Evolutionary conservation across 2,888 invertebrate species (phyloP).

Genomic region (Xanthostigma xanthostigma): DNA sequence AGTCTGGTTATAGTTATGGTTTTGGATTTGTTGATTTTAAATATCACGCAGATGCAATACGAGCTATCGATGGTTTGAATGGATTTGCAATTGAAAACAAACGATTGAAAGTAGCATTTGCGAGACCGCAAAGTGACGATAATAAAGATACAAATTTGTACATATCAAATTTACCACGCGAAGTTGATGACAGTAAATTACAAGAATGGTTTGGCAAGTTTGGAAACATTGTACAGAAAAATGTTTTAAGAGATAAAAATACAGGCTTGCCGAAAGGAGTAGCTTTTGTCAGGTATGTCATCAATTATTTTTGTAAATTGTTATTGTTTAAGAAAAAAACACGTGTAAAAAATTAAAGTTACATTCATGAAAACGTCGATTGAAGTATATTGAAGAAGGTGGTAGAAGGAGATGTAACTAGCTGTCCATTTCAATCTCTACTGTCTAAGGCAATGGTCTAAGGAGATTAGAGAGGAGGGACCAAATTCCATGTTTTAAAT

Average conservation of each 20-base stretch:
- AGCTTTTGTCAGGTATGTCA: conserved; percentile 70
- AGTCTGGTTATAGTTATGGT: conserved; percentile 92
- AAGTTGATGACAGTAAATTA: conserved; percentile 68
- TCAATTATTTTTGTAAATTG: too few species aligned
- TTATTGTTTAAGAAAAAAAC: too few species aligned
- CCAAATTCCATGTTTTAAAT: too few species aligned
- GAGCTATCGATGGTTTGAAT: conserved; percentile 76
- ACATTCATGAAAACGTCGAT: too few species aligned
- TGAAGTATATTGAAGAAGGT: too few species aligned
- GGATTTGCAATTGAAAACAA: conserved; percentile 83
- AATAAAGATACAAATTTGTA: conserved; percentile 91
- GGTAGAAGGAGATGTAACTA: too few species aligned
- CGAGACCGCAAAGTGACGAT: conserved; percentile 79
- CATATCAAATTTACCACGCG: conserved; percentile 80
- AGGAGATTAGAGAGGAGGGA: too few species aligned
- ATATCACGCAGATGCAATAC: conserved; percentile 67
- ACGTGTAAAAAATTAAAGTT: too few species aligned
- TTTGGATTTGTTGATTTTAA: conserved; percentile 91
- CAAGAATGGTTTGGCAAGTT: conserved; percentile 75
- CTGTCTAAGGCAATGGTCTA: too few species aligned
- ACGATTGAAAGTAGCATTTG: conserved; percentile 84
- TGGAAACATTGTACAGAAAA: conserved; percentile 84
- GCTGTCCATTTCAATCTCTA: too few species aligned
- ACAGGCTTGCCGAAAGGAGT: conserved; percentile 81
- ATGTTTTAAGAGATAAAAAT: conserved; percentile 76